Conservation (phyloP, 1,140 invertebrate genomes). For the Bemisia tabaci region DNA sequence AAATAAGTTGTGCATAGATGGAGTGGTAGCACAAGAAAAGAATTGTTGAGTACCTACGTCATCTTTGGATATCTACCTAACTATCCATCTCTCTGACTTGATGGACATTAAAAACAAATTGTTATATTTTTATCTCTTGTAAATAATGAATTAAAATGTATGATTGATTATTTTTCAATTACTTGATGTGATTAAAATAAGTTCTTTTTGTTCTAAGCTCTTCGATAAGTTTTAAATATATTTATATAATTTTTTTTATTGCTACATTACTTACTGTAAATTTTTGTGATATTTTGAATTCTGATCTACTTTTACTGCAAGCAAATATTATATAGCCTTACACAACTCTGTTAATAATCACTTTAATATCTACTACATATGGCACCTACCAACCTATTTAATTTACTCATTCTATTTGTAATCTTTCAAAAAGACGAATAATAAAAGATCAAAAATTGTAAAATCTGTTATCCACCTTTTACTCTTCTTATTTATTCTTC, state of each 20-base stretch:
- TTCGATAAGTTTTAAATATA: neutral
- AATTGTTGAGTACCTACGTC: neutral
- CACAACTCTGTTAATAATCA: neutral
- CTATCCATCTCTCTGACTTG: neutral
- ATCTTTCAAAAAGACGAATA: neutral
- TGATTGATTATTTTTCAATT: neutral
- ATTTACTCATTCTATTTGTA: neutral
- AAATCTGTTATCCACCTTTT: neutral
- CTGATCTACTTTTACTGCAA: neutral
- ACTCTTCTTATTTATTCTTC: neutral
- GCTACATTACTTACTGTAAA: neutral
- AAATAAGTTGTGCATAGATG: no score
- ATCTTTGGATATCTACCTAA: no score
- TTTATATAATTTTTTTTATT: neutral
- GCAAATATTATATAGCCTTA: neutral
- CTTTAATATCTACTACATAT: neutral
- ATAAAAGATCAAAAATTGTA: neutral
- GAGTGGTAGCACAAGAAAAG: no score
- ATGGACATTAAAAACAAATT: neutral
- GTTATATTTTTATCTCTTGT: neutral
- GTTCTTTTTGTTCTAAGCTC: neutral
- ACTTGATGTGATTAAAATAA: neutral
- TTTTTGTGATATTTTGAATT: neutral
- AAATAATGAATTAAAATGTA: conserved; percentile 1
- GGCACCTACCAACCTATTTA: neutral